Evolutionary conservation across 2,888 invertebrate genomes (phyloP), one percentile per base, ranked within the genome.

Genomic region (Antheraea assamensis): DNA sequence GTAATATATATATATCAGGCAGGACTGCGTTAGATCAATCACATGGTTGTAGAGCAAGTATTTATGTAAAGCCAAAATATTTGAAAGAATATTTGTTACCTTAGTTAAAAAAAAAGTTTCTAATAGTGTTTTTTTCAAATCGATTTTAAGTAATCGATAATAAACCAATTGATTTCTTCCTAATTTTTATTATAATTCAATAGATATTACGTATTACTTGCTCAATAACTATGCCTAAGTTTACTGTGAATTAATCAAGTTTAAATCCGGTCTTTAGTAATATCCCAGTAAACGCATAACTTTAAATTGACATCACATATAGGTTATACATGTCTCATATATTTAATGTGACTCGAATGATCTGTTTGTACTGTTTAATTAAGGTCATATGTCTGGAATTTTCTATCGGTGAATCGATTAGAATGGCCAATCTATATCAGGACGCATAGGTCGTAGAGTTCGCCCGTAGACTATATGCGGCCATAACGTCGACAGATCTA

Each of bases 1-100:
- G 89, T 89, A 89, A 85, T 85, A 75, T 31, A 85, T 85, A 75
- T 31, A 75, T 75, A 73, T 76, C 76, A 61, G 27, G 66, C 30
- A 31, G 66, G 66, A 35, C 76, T 74, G 72, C 76, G 72, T 10
- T 68, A 58, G 68, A 19, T 66, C 19, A 55, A 66, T 4, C 3
- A 31, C 19, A 7, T 19, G 31, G 66, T 66, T 66, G 17, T 66
- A 30, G 21, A 66, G 66, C 31, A 66, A 66, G 66, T 66, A 66
- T 10, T 19, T 5, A 35, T 10, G 66, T 66, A 8, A 66, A 64
- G 27, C 13, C 30, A 64, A 64, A 64, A 64, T 30, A 35, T 35
- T 27, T 30, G 8, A 27, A 49, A 4, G 49, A 15, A 19, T 0
- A 5, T 35, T 35, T 10, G 35, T 35, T 35, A 8, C 1, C 35